Conservation (phyloP, 2,888 invertebrate species). For the Cheilosia soror region DNA sequence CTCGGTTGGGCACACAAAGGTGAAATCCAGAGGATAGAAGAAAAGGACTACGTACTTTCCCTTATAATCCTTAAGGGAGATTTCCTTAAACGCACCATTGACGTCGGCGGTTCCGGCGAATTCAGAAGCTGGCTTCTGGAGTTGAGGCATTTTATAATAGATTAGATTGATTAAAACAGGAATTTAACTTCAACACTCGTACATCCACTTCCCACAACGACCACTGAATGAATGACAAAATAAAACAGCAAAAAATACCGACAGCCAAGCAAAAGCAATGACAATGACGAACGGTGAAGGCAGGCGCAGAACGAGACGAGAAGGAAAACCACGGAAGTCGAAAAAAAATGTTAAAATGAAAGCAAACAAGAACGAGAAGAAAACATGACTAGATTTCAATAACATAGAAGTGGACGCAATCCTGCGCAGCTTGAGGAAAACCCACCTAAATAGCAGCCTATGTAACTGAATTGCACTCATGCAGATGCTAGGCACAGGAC, state of each 20-base stretch:
- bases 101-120: slow-evolving; percentile 90
- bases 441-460: too few relatives aligned
- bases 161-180: slow-evolving; percentile 21
- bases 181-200: not conserved
- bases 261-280: not conserved
- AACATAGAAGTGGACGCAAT: too few relatives aligned
- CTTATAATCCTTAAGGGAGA: slow-evolving; percentile 90
- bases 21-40: slow-evolving; percentile 96
- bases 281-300: not conserved
- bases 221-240: slow-evolving; percentile 37
- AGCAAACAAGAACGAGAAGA: slow-evolving; percentile 10
- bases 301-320: too few relatives aligned
- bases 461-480: too few relatives aligned
- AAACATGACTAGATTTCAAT: slow-evolving; percentile 12
- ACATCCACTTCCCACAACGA: slow-evolving; percentile 7
- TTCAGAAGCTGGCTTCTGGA: slow-evolving; percentile 88
- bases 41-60: slow-evolving; percentile 97
- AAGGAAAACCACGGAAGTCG: slow-evolving; percentile 6
- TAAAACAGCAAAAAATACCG: slow-evolving; percentile 26
- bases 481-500: too few relatives aligned
- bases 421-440: too few relatives aligned
- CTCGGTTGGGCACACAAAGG: slow-evolving; percentile 96
- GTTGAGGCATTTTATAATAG: slow-evolving; percentile 78
- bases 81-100: slow-evolving; percentile 91
- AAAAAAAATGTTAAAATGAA: slow-evolving; percentile 5